A percentile compares a stretch with the other conserved stretches of the same genome.
phyloP scores from a whole-genome alignment of 2,888 invertebrate genomes.

The Andrena marginata region DNA sequence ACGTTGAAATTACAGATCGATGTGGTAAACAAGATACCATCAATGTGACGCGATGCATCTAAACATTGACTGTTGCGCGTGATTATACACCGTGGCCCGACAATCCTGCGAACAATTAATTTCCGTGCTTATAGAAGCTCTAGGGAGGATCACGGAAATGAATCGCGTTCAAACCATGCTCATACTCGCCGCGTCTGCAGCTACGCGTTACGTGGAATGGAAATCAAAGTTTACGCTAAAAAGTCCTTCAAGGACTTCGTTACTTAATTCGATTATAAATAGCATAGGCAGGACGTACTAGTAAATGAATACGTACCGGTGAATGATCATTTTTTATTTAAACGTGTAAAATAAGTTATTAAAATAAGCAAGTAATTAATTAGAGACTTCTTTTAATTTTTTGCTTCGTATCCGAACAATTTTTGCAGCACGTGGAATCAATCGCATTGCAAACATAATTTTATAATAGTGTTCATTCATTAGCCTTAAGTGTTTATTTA shows the following conservation, averaged over 20 bases:
- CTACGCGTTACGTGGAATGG: background rate
- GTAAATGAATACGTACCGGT: too few species aligned
- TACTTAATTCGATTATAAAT: too few species aligned
- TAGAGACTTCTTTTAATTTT: too few species aligned
- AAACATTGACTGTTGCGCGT: slow-evolving; percentile 9
- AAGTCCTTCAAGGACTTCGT: background rate
- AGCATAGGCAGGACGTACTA: too few species aligned
- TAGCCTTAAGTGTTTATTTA: too few species aligned
- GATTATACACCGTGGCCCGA: background rate
- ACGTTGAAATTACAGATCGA: slow-evolving; percentile 51
- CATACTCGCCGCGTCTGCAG: background rate
- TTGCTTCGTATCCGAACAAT: too few species aligned
- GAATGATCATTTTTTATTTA: too few species aligned
- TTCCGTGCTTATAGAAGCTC: slow-evolving; percentile 7
- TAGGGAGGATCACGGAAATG: background rate
- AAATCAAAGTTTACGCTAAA: background rate
- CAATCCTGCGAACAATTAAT: slow-evolving; percentile 1
- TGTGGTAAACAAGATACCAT: background rate
- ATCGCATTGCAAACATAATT: too few species aligned
- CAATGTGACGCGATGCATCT: slow-evolving; percentile 4
- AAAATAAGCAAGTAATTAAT: too few species aligned
- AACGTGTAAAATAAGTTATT: too few species aligned
- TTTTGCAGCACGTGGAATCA: too few species aligned
- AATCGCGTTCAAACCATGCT: slow-evolving; percentile 5
- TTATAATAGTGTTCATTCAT: too few species aligned